Evolutionary conservation across 1,140 invertebrate species (phyloP), one percentile per base, ranked within the genome.

Genomic region (Scylla paramamosain): DNA sequence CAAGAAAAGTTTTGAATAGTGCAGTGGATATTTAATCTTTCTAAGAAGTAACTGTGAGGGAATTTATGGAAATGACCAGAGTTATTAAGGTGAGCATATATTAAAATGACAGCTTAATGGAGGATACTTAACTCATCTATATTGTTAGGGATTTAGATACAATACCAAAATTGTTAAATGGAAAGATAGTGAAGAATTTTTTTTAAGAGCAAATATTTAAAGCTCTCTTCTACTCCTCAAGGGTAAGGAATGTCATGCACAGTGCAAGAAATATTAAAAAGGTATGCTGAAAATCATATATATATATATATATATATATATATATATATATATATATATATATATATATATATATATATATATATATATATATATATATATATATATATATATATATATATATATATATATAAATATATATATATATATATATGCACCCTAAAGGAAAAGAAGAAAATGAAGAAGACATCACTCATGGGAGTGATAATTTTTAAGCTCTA

Each of bases 141-240:
- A 77, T 20, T n/a, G 67, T 77, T 77, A 59, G n/a, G 67, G 20
- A 77, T 77, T 77, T 77, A 77, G 3, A 20, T 0, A 90, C 52
- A 46, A 4, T 90, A 25, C 25, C 67, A 77, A n/a, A 77, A n/a
- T n/a, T n/a, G 88, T 90, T 28, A 48, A 90, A 29, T n/a, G 88
- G 6, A 90, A 90, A 52, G 45, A 48, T 48, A 28, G 25, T 88
- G 86, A 45, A 90, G 45, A 46, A 46, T 10, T 90, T 48, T 25
- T 20, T 48, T 90, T 90, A 48, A 48, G 28, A 90, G 31, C 16
- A 46, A 90, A 90, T 52, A 90, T 46, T 48, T 25, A 90, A 90
- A 90, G 45, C 88, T 90, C 88, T 77, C 67, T n/a, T 77, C 67
- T 77, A 77, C 67, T 77, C 67, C 67, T 77, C 67, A 77, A 77